Conservation (phyloP, 2,888 invertebrate genomes). For the Drepanosiphum platanoidis region DNA sequence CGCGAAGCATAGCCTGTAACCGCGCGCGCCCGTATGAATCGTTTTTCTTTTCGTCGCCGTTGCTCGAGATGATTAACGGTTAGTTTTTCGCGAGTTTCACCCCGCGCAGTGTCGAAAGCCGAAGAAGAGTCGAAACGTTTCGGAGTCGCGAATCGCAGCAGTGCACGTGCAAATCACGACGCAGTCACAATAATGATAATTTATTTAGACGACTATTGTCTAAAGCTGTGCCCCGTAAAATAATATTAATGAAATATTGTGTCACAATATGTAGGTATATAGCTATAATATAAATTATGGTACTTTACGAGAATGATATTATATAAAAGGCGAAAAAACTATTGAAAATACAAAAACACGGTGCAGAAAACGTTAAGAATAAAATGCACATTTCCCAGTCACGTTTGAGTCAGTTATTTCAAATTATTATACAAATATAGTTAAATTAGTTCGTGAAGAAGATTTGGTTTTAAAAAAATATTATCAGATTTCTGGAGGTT, state of each 20-base stretch:
- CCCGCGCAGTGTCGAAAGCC: background rate
- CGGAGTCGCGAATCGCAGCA: background rate
- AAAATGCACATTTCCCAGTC: background rate
- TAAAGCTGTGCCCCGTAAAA: background rate
- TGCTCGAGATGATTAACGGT: constrained; percentile 2
- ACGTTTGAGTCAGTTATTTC: no score
- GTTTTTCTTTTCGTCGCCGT: background rate
- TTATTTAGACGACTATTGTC: background rate
- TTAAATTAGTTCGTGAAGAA: no score
- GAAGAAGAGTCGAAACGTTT: no score
- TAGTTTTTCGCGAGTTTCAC: no score
- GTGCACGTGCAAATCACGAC: background rate
- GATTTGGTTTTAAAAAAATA: no score
- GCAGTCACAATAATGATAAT: background rate
- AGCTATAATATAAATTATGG: background rate
- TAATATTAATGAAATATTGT: background rate
- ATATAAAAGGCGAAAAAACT: background rate
- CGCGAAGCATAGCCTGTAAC: no score
- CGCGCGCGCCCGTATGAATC: background rate
- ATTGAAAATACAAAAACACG: background rate
- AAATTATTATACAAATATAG: no score
- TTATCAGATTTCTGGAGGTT: no score
- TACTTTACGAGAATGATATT: background rate
- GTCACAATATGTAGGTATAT: background rate
- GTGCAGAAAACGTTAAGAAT: background rate